Percentiles rank a stretch among this genome's conserved stretches.
These are phyloP conservation scores for Mirounga angustirostris DNA, from an alignment of 2,113 vertebrate genomes.

Conservation along the genomic window DNA sequence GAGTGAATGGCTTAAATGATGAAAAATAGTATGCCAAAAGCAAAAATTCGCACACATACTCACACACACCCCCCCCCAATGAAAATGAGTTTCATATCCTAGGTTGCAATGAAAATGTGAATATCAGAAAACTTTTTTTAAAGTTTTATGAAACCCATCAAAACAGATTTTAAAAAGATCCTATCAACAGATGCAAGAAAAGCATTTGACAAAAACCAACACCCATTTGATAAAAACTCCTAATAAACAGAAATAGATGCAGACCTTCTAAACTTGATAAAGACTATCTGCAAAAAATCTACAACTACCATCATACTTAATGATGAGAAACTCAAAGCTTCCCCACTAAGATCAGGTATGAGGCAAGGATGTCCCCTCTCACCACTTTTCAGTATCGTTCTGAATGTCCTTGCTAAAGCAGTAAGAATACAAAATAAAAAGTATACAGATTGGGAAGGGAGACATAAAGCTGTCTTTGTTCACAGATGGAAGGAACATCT, in stretches of 20 bases:
- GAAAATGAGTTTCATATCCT: neutral
- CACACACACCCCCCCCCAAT: neutral
- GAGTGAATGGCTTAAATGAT: neutral
- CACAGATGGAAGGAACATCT: neutral
- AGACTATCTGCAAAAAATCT: neutral
- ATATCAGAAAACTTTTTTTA: neutral
- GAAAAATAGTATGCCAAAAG: constrained; percentile 31
- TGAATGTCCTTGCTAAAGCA: neutral
- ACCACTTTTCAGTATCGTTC: neutral
- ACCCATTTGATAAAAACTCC: neutral
- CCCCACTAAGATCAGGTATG: neutral
- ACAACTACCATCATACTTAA: neutral
- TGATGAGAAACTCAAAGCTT: neutral
- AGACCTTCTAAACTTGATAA: neutral
- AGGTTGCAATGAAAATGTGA: neutral
- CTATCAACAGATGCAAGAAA: neutral
- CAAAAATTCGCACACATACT: neutral
- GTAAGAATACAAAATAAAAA: neutral
- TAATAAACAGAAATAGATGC: neutral
- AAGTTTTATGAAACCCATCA: neutral
- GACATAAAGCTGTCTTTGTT: neutral
- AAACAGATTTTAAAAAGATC: neutral
- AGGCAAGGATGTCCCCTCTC: neutral
- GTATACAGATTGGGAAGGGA: neutral
- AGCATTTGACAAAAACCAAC: neutral